Percentiles rank a stretch among this genome's conserved stretches.
Evolutionary conservation across 2,888 invertebrate species (phyloP).

Genomic region (Frankliniella intonsa): DNA sequence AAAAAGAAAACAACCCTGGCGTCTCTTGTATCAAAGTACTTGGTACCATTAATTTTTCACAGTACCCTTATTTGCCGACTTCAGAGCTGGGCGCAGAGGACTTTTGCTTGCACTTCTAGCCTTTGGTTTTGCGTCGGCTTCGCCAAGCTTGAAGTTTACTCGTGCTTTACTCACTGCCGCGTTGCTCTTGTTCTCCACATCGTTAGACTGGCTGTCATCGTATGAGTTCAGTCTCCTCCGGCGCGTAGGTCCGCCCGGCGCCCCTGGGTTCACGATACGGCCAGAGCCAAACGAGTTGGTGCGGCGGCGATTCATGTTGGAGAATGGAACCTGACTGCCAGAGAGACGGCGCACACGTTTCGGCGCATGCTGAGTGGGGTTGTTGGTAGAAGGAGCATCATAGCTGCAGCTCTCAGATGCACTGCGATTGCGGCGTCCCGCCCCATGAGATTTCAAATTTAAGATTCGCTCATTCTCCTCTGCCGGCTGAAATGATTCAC

Average conservation of each 20-base stretch:
- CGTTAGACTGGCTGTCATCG: not conserved
- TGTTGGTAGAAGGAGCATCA: not conserved
- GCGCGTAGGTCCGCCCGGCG: not conserved
- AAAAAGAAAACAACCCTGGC: not conserved
- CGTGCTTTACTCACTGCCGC: not conserved
- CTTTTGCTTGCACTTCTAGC: conserved; percentile 14
- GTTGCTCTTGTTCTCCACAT: not conserved
- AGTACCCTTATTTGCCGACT: not conserved
- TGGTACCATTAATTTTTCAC: not conserved
- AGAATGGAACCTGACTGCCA: not conserved
- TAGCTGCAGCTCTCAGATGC: conserved; percentile 56
- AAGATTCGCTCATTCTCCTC: conserved; percentile 13
- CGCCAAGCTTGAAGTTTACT: conserved; percentile 5
- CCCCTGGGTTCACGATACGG: not conserved
- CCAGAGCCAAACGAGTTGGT: conserved; percentile 2
- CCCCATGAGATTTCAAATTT: not conserved
- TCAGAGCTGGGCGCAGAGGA: not conserved
- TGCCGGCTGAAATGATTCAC: conserved; percentile 20
- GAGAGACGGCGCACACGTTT: conserved; percentile 1
- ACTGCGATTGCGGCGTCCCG: conserved; percentile 56
- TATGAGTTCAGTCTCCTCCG: not conserved
- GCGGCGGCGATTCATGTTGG: not conserved
- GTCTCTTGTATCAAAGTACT: not conserved
- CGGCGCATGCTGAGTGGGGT: not conserved
- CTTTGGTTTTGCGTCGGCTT: not conserved